Conservation (phyloP, 2,888 invertebrate species). For the Catocala fraxini region DNA sequence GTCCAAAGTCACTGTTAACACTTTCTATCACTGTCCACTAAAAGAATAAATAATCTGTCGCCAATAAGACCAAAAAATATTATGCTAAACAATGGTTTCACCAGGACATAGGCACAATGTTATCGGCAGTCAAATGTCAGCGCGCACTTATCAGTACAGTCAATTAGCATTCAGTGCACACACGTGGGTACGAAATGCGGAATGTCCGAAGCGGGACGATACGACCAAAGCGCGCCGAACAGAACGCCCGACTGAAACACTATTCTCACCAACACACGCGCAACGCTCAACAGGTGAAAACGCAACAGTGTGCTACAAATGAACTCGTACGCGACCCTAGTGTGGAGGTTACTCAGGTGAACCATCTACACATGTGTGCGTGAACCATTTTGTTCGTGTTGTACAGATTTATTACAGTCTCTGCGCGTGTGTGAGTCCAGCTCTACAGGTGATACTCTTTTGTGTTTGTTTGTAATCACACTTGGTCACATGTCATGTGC, state of each 20-base stretch:
- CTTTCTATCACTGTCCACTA: slow-evolving; percentile 74
- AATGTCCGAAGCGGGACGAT: slow-evolving; percentile 54
- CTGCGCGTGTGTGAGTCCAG: slow-evolving; percentile 60
- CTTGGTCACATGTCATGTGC: slow-evolving; percentile 81
- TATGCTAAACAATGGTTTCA: slow-evolving; percentile 51
- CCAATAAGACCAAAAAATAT: slow-evolving; percentile 48
- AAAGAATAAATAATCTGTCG: slow-evolving; percentile 56
- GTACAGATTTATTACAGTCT: slow-evolving; percentile 77
- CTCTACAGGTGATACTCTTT: slow-evolving; percentile 74
- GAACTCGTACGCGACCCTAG: slow-evolving; percentile 76
- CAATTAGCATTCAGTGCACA: slow-evolving; percentile 71
- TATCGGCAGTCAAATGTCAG: slow-evolving; percentile 75
- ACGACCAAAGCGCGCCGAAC: slow-evolving; percentile 83
- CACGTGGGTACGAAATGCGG: slow-evolving; percentile 70
- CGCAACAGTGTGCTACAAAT: slow-evolving; percentile 79
- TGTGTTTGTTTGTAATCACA: slow-evolving; percentile 65
- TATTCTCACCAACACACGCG: slow-evolving; percentile 75
- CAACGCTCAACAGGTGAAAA: slow-evolving; percentile 81
- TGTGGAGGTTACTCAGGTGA: slow-evolving; percentile 82
- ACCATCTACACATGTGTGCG: slow-evolving; percentile 65
- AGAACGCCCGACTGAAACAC: slow-evolving; percentile 81
- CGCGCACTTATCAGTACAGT: slow-evolving; percentile 74
- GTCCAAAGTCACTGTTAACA: slow-evolving; percentile 73
- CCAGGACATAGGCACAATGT: slow-evolving; percentile 63
- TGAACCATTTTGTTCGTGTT: slow-evolving; percentile 83